Evolutionary conservation across 2,113 vertebrate genomes (phyloP).

Genomic region (Pantherophis guttatus): DNA sequence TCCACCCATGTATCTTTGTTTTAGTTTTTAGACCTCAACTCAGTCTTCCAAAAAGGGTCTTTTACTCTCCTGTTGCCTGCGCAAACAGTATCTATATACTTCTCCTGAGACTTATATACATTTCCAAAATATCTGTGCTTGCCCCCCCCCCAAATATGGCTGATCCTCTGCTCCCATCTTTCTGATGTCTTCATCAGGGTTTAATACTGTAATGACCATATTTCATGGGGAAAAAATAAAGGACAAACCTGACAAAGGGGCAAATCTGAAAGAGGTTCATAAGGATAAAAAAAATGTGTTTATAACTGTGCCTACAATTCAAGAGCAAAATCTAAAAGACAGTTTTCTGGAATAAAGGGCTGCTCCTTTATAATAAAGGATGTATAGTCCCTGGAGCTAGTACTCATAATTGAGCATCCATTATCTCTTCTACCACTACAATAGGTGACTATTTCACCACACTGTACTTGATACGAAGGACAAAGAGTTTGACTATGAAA

Average conservation of each 20-base stretch:
- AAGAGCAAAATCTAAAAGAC: neutral
- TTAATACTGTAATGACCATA: neutral
- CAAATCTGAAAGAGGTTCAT: neutral
- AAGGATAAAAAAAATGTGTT: neutral
- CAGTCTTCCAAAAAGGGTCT: neutral
- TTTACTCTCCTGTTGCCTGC: neutral
- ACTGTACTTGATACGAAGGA: neutral
- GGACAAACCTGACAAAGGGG: neutral
- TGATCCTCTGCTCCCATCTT: neutral
- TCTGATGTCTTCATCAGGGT: neutral
- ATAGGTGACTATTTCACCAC: too few species aligned
- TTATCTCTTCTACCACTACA: neutral
- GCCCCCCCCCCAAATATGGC: neutral
- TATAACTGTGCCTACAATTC: neutral
- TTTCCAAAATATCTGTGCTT: neutral
- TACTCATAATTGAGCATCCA: neutral
- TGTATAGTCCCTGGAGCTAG: neutral
- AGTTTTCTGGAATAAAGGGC: neutral
- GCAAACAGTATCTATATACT: neutral
- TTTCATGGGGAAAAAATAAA: neutral
- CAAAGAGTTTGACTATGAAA: neutral
- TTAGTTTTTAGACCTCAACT: neutral
- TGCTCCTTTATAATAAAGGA: neutral
- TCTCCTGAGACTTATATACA: neutral
- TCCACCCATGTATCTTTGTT: neutral